Base-by-base conservation (phyloP, 2,113 vertebrate species). In the Leptobrachium leishanense region DNA sequence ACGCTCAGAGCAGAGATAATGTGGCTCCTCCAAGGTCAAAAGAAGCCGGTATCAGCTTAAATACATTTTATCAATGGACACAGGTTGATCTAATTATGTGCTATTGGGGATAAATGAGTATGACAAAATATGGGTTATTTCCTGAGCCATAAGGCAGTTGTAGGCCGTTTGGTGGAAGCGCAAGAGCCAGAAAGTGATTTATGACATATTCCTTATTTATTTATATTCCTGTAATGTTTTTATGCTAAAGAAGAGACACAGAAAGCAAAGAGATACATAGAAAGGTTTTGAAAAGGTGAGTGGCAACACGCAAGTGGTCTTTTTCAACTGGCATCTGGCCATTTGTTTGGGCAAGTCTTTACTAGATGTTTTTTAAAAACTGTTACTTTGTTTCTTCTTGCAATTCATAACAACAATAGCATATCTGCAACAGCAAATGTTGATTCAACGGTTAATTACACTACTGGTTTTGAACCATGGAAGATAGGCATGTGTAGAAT, bases 1-100 rank as follows among this genome's bases (percentile, higher is more conserved):
- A 74, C 71, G 44, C 69, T 63, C 62, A 79, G 12, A 41, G 62
- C 44, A 79, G 76, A 68, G 78, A 81, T 74, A 74, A 68, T 68
- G 54, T 81, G 59, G 64, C 71, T 74, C 73, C 42, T 81, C 67
- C 78, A 81, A 81, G 50, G 78, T 81, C 71, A 74, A 79, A 65
- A 74, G 41, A 46, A 77, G 68, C 76, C 64, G 70, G 50, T 80
- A 80, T 80, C 66, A 70, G 70, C 70, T 73, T 68, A 74, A 74
- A 80, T 80, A 40, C 77, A 68, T 68, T 81, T 66, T 81, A 74
- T 81, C 65, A 74, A 74, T 74, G 72, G 72, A 81, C 78, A 57
- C 77, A 74, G 77, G 70, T 81, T 74, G 54, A 74, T 68, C 71
- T 81, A 57, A 74, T 81, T 81, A 68, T 74, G 65, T 71, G 74